Conservation (phyloP, 2,888 invertebrate species). For the Amphipyra berbera region DNA sequence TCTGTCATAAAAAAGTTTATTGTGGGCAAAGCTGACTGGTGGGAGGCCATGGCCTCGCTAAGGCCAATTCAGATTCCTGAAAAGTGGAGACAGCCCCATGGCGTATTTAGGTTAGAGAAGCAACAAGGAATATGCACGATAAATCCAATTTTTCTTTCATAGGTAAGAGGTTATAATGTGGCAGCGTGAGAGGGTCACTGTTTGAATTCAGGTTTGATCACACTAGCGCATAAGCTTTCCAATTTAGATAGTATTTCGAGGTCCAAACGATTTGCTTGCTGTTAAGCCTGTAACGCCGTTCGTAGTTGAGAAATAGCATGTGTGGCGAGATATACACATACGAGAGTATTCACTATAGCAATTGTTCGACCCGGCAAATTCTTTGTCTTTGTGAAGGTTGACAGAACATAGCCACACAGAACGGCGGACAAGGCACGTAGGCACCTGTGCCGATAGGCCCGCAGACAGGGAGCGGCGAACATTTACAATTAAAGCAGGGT, state of each 20-base stretch:
- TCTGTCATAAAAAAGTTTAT: constrained; percentile 3
- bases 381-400: constrained; percentile 48
- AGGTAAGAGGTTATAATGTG: not conserved
- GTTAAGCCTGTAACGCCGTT: too few species aligned
- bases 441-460: not conserved
- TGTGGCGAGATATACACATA: too few species aligned
- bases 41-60: not conserved
- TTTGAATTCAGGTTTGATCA: not conserved
- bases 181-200: not conserved
- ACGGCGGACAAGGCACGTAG: constrained; percentile 3
- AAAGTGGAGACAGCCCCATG: not conserved
- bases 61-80: not conserved
- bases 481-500: constrained; percentile 56
- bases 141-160: too few species aligned
- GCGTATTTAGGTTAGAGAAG: not conserved
- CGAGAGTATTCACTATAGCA: constrained; percentile 32
- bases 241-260: not conserved
- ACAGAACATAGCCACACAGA: constrained; percentile 28
- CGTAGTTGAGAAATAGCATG: constrained; percentile 55
- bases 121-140: constrained; percentile 1
- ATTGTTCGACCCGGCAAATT: constrained; percentile 23
- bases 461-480: constrained; percentile 35
- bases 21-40: constrained; percentile 1
- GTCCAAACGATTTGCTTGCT: too few species aligned
- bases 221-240: not conserved